Conservation (phyloP, 2,888 invertebrate species). For the Pollenia angustigena region DNA sequence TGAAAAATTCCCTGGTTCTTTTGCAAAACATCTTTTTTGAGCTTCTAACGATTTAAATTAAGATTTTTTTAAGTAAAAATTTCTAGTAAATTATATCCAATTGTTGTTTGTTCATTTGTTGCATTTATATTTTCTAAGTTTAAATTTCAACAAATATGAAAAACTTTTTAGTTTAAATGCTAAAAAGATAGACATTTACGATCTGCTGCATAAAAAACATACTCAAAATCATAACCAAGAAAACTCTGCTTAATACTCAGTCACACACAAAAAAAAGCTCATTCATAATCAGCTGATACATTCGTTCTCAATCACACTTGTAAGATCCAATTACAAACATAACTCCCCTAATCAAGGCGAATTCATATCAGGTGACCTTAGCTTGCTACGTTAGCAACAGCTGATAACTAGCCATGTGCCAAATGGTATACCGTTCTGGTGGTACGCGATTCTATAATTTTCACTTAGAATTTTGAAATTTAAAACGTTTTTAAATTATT, state of each 20-base stretch:
- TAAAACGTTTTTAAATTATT: no score
- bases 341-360: neutral
- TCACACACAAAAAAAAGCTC: conserved; percentile 34
- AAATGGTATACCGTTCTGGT: no score
- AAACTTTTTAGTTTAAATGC: conserved; percentile 32
- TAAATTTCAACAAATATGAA: conserved; percentile 46
- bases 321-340: neutral
- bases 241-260: conserved; percentile 79
- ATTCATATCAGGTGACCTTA: no score
- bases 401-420: no score
- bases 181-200: conserved; percentile 18
- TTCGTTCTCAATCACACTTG: conserved; percentile 6
- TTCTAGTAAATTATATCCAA: conserved; percentile 63
- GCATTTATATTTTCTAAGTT: conserved; percentile 7
- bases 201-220: conserved; percentile 22
- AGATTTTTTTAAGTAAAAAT: conserved; percentile 58
- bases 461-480: no score
- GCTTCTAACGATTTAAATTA: conserved; percentile 40
- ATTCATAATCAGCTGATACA: conserved; percentile 53
- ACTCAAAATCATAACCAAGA: conserved; percentile 80
- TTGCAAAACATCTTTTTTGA: conserved; percentile 26
- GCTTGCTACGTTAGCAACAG: no score
- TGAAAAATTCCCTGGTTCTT: conserved; percentile 35
- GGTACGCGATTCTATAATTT: no score
- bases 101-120: conserved; percentile 49